Base-by-base conservation (phyloP, 1,140 invertebrate species). In the Eciton burchellii region DNA sequence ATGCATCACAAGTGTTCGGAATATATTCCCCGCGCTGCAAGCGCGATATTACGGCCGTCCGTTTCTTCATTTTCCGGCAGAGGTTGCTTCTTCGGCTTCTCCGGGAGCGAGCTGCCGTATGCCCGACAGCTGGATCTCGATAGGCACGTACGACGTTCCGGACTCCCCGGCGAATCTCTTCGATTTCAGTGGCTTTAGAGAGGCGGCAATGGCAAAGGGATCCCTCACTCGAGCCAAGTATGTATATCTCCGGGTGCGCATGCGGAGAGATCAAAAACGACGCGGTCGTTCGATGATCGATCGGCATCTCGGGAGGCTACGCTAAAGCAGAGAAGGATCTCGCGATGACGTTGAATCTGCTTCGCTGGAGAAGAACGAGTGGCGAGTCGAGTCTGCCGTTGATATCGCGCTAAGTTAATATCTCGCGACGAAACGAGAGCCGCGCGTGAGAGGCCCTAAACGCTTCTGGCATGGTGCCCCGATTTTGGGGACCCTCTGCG, bases 11-110 rank as follows among this genome's bases (percentile, higher is more conserved):
- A 79, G 24, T 79, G 49, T 79, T 77, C 62, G 43, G 35, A 35
- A 35, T 21, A 45, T 79, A 79, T 79, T 70, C 74, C 21, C 35
- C 29, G 9, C 11, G 29, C 21, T 77, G 1, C 49, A 66, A 35
- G 49, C 35, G 49, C 74, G 74, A 79, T 79, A 68, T 68, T 79
- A 79, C 24, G 24, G 29, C 24, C 63, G 74, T 21, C 56, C 74
- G 74, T 79, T 57, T n/a, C 62, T 47, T 77, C 74, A 77, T 68
- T 77, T 77, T 68, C 49, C 65, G 35, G 63, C n/a, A 79, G 24
- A 57, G 63, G 74, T 79, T 79, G 74, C 74, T 79, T 70, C 68
- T 79, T 79, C 65, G n/a, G n/a, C n/a, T n/a, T n/a, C 41, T 35
- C 6, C 35, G 74, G 35, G 63, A 45, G 57, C 54, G 54, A 79